These are phyloP conservation scores for Horisme vitalbata DNA, from an alignment of 2,888 invertebrate species.

Conservation along the genomic window DNA sequence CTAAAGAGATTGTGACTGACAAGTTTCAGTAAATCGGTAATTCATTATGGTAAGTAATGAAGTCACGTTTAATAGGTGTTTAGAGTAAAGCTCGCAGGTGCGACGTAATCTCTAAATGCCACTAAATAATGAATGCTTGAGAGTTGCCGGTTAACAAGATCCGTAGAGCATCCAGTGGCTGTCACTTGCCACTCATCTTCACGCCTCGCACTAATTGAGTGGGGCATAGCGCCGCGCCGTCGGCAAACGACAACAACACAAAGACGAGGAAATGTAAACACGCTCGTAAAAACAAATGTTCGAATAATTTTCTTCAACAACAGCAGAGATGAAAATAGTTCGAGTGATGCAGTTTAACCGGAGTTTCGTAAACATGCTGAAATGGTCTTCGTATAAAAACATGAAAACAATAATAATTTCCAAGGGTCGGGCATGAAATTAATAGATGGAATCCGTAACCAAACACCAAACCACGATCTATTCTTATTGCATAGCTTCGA, in stretches of 20 bases:
- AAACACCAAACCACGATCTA: no score
- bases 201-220: constrained; percentile 53
- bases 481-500: no score
- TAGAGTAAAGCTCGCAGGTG: constrained; percentile 15
- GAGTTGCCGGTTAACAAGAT: constrained; percentile 43
- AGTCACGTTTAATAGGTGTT: constrained; percentile 24
- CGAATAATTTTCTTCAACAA: constrained; percentile 24
- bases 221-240: constrained; percentile 43
- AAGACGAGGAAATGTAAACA: constrained; percentile 46
- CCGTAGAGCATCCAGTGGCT: constrained; percentile 41
- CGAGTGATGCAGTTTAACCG: constrained; percentile 22
- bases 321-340: constrained; percentile 24
- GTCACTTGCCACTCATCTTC: constrained; percentile 54
- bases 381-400: constrained; percentile 8
- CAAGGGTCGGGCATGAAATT: no score
- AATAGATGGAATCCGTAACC: no score
- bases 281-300: constrained; percentile 44
- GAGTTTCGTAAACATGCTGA: constrained; percentile 18
- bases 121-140: constrained; percentile 49
- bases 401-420: constrained; percentile 13
- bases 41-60: constrained; percentile 28
- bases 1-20: constrained; percentile 14
- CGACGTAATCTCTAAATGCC: constrained; percentile 35
- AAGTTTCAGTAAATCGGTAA: no score
- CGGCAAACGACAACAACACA: constrained; percentile 35